A percentile compares a stretch with the other conserved stretches of the same genome.
Evolutionary conservation across 1,140 invertebrate genomes (phyloP).

Genomic region (Himalopsyche phryganea): DNA sequence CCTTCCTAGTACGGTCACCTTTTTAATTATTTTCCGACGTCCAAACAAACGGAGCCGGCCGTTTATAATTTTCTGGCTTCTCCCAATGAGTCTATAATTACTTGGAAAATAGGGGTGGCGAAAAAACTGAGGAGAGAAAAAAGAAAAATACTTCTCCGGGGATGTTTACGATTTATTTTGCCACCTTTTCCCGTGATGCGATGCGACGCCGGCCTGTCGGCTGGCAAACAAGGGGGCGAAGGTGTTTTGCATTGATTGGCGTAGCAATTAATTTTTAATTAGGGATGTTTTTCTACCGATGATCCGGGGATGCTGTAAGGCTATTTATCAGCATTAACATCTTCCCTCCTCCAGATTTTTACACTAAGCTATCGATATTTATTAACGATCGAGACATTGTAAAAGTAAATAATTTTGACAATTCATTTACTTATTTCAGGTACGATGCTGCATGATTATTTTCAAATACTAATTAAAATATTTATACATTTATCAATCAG

Average conservation of each 20-base stretch:
- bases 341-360: background rate
- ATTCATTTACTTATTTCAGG: too few species aligned
- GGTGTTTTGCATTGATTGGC: conserved; percentile 31
- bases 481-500: too few species aligned
- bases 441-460: too few species aligned
- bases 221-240: conserved; percentile 19
- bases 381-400: conserved; percentile 20
- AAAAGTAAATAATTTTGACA: too few species aligned
- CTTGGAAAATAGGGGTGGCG: background rate
- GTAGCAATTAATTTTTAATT: conserved; percentile 34
- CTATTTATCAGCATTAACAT: conserved; percentile 33
- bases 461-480: too few species aligned
- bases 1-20: too few species aligned
- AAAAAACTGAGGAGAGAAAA: background rate
- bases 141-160: conserved; percentile 2
- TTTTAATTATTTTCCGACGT: too few species aligned
- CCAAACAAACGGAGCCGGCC: too few species aligned
- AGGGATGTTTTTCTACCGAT: conserved; percentile 32
- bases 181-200: conserved; percentile 5
- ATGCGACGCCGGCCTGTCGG: conserved; percentile 16
- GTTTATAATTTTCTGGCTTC: conserved; percentile 15
- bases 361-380: conserved; percentile 25
- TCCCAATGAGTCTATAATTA: conserved; percentile 20
- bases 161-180: conserved; percentile 12
- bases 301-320: conserved; percentile 12